Conservation (phyloP, 2,797 vertebrate genomes). For the Labroides dimidiatus region DNA sequence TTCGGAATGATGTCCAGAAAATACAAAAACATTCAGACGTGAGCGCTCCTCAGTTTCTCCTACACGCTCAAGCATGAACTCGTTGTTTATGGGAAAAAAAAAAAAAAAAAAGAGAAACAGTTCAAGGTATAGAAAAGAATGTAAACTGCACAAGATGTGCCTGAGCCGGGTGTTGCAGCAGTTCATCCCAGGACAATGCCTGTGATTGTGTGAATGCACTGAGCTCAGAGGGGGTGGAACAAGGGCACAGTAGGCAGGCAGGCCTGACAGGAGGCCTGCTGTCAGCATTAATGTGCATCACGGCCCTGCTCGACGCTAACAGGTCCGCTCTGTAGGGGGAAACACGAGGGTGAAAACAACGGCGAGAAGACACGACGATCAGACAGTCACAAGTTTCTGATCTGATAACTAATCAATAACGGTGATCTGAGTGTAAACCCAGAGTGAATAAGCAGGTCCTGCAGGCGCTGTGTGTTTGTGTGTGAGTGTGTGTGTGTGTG, state of each 20-base stretch:
- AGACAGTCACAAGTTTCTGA: slow-evolving; percentile 19
- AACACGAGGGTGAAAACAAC: slow-evolving; percentile 42
- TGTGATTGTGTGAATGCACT: slow-evolving; percentile 65
- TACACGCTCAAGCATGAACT: background rate
- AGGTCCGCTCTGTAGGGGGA: slow-evolving; percentile 41
- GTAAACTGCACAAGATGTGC: slow-evolving; percentile 29
- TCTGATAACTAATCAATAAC: slow-evolving; percentile 44
- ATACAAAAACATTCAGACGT: background rate
- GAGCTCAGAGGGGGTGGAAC: slow-evolving; percentile 61
- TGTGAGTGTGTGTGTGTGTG: slow-evolving; percentile 4
- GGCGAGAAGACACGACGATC: slow-evolving; percentile 4
- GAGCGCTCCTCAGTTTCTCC: background rate
- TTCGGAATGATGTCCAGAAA: no score
- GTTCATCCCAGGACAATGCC: slow-evolving; percentile 74
- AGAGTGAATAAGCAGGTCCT: slow-evolving; percentile 17
- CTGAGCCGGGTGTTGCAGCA: slow-evolving; percentile 42
- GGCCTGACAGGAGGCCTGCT: slow-evolving; percentile 72
- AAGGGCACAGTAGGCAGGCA: slow-evolving; percentile 61
- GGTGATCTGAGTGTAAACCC: slow-evolving; percentile 4
- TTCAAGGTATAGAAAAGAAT: slow-evolving; percentile 15
- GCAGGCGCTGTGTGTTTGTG: background rate
- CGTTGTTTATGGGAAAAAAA: background rate
- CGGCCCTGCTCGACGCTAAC: slow-evolving; percentile 41
- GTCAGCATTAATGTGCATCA: slow-evolving; percentile 80
- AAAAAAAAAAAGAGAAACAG: background rate